Percentiles rank a stretch among this genome's conserved stretches.
phyloP scores from a whole-genome alignment of 1,140 invertebrate genomes.

The Halotydeus destructor region DNA sequence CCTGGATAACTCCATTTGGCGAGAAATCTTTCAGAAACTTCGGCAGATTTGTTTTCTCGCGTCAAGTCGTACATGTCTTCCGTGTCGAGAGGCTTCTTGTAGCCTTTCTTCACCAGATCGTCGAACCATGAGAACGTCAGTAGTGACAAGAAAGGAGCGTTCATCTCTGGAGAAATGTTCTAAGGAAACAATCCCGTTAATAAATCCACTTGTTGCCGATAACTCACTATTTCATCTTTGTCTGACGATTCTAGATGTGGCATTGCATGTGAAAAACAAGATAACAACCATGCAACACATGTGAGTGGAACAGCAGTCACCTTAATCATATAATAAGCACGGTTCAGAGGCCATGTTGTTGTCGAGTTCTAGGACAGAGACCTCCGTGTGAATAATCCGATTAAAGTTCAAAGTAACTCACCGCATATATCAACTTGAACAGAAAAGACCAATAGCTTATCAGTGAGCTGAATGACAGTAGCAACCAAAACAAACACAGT shows the following conservation, averaged over 20 bases:
- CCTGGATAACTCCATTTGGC: no score
- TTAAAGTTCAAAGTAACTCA: background rate
- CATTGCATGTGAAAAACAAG: no score
- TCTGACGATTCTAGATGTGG: no score
- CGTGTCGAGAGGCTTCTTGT: conserved; percentile 7
- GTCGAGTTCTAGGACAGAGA: no score
- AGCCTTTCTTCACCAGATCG: conserved; percentile 16
- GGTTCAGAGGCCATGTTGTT: no score
- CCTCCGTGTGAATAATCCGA: no score
- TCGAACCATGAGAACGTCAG: conserved; percentile 86
- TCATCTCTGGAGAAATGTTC: conserved; percentile 41
- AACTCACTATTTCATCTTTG: no score
- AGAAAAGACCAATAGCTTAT: conserved; percentile 6
- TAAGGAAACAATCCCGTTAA: no score
- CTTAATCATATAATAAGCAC: no score
- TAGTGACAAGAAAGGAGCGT: conserved; percentile 66
- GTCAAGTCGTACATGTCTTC: conserved; percentile 10
- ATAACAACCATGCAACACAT: background rate
- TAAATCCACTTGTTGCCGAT: no score
- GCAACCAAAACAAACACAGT: conserved; percentile 8
- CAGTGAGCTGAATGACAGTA: background rate
- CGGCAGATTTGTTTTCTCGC: conserved; percentile 43
- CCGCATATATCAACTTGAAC: background rate
- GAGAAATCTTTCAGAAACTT: background rate
- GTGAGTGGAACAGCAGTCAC: background rate